Percentiles rank a stretch among this genome's conserved stretches.
Conservation (phyloP, 2,888 invertebrate genomes). For the Nemotelus pantherinus region DNA sequence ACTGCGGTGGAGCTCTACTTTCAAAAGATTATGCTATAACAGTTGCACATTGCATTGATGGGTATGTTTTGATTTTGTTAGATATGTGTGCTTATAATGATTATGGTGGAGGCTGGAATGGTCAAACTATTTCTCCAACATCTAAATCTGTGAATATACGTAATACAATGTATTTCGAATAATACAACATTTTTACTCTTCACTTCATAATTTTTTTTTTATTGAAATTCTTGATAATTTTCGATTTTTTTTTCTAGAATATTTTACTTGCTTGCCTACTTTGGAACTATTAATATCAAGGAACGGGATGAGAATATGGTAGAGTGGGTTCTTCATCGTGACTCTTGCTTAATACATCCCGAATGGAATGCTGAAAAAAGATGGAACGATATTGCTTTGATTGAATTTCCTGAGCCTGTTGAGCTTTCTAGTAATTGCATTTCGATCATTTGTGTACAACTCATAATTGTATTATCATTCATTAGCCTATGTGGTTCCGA, state of each 20-base stretch:
- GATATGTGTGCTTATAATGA: too few species aligned
- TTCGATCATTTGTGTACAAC: background rate
- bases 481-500: background rate
- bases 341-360: conserved; percentile 52
- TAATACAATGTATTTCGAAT: too few species aligned
- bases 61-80: background rate
- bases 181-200: too few species aligned
- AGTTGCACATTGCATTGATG: conserved; percentile 15
- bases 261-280: background rate
- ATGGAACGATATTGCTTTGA: conserved; percentile 58
- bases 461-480: background rate
- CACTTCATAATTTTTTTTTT: too few species aligned
- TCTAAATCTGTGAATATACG: too few species aligned
- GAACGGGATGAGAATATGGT: conserved; percentile 19
- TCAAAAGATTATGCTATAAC: conserved; percentile 11
- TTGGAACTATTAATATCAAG: conserved; percentile 14
- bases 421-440: conserved; percentile 48
- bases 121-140: too few species aligned
- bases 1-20: conserved; percentile 20
- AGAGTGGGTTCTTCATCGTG: conserved; percentile 19
- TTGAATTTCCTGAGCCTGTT: conserved; percentile 52
- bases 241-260: background rate
- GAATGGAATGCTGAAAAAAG: conserved; percentile 44
- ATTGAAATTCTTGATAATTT: too few species aligned
- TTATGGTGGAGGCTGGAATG: too few species aligned